Conservation (phyloP, 2,113 vertebrate genomes). For the Planiliza haematocheilus region DNA sequence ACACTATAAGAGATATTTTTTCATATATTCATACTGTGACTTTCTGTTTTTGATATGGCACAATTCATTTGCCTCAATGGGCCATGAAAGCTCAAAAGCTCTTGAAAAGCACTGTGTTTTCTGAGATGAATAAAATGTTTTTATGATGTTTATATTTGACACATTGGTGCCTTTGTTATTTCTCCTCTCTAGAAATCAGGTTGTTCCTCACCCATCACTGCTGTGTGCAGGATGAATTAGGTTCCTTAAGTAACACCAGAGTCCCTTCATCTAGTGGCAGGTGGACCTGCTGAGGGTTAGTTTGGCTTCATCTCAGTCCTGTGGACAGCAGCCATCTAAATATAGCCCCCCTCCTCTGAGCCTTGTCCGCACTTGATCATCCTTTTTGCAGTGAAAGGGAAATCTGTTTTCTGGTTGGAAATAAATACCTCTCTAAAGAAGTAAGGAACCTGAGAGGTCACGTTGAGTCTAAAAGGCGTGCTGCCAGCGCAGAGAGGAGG, state of each 20-base stretch:
- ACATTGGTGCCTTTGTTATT: slow-evolving; percentile 29
- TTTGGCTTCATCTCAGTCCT: neutral
- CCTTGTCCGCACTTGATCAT: slow-evolving; percentile 1
- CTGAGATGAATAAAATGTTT: slow-evolving; percentile 84
- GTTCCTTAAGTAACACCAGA: too few relatives aligned
- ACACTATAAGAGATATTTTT: slow-evolving; percentile 57
- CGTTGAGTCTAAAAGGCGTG: slow-evolving; percentile 78
- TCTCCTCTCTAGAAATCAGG: neutral
- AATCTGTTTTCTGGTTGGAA: slow-evolving; percentile 86
- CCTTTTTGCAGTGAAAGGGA: slow-evolving; percentile 43
- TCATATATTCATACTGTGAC: slow-evolving; percentile 73
- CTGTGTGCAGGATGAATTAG: too few relatives aligned
- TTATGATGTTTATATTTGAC: slow-evolving; percentile 59
- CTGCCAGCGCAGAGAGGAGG: slow-evolving; percentile 75
- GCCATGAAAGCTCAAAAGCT: slow-evolving; percentile 68
- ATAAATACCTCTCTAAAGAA: slow-evolving; percentile 87
- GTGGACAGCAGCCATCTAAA: slow-evolving; percentile 8
- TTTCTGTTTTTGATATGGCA: slow-evolving; percentile 45
- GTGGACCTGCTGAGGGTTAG: neutral
- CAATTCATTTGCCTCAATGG: slow-evolving; percentile 23
- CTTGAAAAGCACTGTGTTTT: slow-evolving; percentile 81
- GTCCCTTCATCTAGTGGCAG: neutral
- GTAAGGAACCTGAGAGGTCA: slow-evolving; percentile 87
- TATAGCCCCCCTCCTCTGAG: neutral
- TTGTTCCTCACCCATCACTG: too few relatives aligned